Conservation (phyloP, 2,113 vertebrate genomes). For the Hyperopisus bebe region DNA sequence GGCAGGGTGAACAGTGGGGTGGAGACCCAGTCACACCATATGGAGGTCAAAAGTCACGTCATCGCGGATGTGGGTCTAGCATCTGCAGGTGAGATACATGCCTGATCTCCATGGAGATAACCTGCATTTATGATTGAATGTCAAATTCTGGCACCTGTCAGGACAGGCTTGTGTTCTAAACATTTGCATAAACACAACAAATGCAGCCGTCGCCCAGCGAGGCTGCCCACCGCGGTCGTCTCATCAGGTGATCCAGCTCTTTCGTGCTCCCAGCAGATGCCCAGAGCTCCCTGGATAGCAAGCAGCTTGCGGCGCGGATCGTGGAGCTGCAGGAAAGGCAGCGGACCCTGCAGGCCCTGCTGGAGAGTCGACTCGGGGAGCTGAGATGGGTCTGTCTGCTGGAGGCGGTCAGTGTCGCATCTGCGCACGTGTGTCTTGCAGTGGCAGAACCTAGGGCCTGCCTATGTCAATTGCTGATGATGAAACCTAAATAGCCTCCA, state of each 20-base stretch:
- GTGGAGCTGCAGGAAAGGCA: constrained; percentile 71
- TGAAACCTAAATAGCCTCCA: no score
- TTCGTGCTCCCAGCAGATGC: constrained; percentile 41
- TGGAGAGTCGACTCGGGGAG: constrained; percentile 69
- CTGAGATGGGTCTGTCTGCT: constrained; percentile 73
- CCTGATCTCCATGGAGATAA: background rate
- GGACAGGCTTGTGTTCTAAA: background rate
- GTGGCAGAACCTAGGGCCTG: no score
- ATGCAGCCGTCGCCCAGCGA: background rate
- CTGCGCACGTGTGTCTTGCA: background rate
- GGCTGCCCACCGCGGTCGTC: background rate
- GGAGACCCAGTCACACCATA: constrained; percentile 52
- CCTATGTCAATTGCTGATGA: no score
- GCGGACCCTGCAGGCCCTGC: constrained; percentile 64
- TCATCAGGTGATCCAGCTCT: constrained; percentile 8
- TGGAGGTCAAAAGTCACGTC: constrained; percentile 81
- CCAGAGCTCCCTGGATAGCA: constrained; percentile 53
- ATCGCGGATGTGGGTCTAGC: constrained; percentile 56
- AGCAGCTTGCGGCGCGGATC: constrained; percentile 63
- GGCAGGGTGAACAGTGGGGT: constrained; percentile 40
- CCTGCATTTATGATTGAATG: background rate
- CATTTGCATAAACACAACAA: no score
- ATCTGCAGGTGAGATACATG: constrained; percentile 55
- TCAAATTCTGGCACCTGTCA: background rate
- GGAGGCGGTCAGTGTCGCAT: constrained; percentile 69